phyloP scores from a whole-genome alignment of 2,888 invertebrate species.

The Torymus aiolomorphi region DNA sequence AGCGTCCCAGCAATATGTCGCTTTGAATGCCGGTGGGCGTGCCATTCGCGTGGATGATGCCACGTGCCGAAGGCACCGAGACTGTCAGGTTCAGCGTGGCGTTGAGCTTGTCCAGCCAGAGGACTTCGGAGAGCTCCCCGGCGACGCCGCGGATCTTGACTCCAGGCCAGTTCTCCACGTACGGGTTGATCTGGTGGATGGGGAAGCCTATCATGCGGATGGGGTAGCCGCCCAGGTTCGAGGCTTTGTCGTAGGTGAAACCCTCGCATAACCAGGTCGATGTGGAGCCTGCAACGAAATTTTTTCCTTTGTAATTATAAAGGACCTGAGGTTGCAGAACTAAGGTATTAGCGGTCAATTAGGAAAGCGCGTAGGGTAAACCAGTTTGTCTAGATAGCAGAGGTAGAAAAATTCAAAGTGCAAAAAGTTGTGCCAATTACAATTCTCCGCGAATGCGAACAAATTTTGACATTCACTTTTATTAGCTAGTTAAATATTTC shows the following conservation, averaged over 20 bases:
- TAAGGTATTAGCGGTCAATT: too few species aligned
- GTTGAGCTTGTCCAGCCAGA: background rate
- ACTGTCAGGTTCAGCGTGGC: constrained; percentile 1
- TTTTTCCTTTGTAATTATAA: too few species aligned
- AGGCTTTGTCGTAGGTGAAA: constrained; percentile 7
- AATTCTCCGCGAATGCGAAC: too few species aligned
- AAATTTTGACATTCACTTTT: background rate
- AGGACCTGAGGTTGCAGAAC: too few species aligned
- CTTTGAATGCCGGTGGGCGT: background rate
- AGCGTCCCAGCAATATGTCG: constrained; percentile 16
- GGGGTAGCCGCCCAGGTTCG: background rate
- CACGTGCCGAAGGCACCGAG: background rate
- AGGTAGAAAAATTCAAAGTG: too few species aligned
- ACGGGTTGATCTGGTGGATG: too few species aligned
- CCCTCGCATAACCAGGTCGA: background rate
- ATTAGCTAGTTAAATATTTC: constrained; percentile 1
- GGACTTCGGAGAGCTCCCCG: background rate
- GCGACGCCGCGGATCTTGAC: constrained; percentile 5
- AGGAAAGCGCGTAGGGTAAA: too few species aligned
- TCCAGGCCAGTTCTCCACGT: too few species aligned
- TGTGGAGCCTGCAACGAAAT: too few species aligned
- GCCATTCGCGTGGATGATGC: constrained; percentile 16
- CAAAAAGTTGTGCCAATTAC: too few species aligned
- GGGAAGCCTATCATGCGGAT: too few species aligned
- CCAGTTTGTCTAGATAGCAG: too few species aligned